phyloP scores from a whole-genome alignment of 2,888 invertebrate genomes.

The Alcis repandata region DNA sequence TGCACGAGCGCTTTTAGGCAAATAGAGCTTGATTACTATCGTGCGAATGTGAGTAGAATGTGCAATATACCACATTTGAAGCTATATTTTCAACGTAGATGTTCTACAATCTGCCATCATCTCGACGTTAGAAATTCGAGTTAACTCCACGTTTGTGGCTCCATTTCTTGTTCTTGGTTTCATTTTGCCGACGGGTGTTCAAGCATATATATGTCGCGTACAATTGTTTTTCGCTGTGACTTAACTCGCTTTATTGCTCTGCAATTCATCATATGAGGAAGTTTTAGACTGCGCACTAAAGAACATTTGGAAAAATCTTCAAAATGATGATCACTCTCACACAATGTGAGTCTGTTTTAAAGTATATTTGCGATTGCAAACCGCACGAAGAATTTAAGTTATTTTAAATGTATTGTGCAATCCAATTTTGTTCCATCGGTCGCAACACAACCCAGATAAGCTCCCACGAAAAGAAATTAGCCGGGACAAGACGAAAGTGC shows the following conservation, averaged over 20 bases:
- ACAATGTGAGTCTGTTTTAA: neutral
- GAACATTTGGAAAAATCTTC: constrained; percentile 20
- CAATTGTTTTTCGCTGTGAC: constrained; percentile 52
- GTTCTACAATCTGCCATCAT: constrained; percentile 20
- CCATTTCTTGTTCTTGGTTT: constrained; percentile 42
- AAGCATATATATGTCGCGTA: constrained; percentile 54
- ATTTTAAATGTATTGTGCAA: neutral
- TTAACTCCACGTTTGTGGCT: constrained; percentile 33
- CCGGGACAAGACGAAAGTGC: constrained; percentile 24
- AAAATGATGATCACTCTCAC: constrained; percentile 1
- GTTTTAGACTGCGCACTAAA: constrained; percentile 41
- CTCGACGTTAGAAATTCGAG: constrained; percentile 29
- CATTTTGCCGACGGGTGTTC: constrained; percentile 49
- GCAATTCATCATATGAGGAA: constrained; percentile 53
- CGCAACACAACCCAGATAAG: constrained; percentile 14
- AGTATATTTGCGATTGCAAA: no score
- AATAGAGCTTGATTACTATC: neutral
- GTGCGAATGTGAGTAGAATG: neutral
- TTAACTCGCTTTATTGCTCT: constrained; percentile 56
- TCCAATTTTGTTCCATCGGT: constrained; percentile 2
- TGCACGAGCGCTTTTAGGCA: neutral
- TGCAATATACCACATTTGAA: neutral
- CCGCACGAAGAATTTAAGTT: no score
- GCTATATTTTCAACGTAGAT: constrained; percentile 12
- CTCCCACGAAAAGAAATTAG: constrained; percentile 13